Percentiles rank a stretch among this genome's conserved stretches.
Conservation (phyloP, 2,888 invertebrate genomes). For the Prenolepis imparis region DNA sequence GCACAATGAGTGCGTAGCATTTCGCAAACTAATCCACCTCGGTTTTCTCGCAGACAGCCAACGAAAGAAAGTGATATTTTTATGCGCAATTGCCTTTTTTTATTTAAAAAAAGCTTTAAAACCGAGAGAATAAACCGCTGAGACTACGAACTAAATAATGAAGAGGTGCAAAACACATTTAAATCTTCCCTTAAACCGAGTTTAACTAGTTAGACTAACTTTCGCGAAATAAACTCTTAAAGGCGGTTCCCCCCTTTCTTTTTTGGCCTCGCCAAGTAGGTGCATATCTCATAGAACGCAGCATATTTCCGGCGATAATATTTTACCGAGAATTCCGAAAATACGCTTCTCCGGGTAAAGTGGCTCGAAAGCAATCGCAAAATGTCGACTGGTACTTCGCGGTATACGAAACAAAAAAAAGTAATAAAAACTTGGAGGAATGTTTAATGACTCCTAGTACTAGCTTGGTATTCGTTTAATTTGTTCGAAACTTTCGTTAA, state of each 20-base stretch:
- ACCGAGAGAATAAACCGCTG: neutral
- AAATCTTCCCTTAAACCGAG: constrained; percentile 60
- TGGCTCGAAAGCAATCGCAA: constrained; percentile 15
- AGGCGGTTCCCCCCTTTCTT: neutral
- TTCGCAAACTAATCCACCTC: neutral
- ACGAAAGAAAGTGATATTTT: constrained; percentile 30
- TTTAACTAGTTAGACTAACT: constrained; percentile 48
- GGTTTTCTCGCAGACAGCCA: constrained; percentile 21
- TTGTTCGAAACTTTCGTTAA: constrained; percentile 80
- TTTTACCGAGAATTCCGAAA: constrained; percentile 53
- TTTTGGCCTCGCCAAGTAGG: neutral
- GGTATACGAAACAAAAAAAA: constrained; percentile 59
- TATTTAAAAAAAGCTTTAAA: constrained; percentile 2
- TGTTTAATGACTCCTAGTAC: constrained; percentile 75
- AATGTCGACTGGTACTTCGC: constrained; percentile 22
- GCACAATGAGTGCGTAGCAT: neutral
- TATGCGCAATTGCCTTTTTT: constrained; percentile 28
- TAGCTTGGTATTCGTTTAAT: constrained; percentile 79
- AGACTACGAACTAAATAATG: constrained; percentile 48
- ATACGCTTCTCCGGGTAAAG: constrained; percentile 32
- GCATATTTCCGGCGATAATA: constrained; percentile 58
- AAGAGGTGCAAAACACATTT: constrained; percentile 49
- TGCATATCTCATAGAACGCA: constrained; percentile 4
- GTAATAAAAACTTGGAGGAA: constrained; percentile 76
- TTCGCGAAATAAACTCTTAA: constrained; percentile 43